Evolutionary conservation across 2,113 vertebrate genomes (phyloP).

Genomic region (Malaclemys terrapin): DNA sequence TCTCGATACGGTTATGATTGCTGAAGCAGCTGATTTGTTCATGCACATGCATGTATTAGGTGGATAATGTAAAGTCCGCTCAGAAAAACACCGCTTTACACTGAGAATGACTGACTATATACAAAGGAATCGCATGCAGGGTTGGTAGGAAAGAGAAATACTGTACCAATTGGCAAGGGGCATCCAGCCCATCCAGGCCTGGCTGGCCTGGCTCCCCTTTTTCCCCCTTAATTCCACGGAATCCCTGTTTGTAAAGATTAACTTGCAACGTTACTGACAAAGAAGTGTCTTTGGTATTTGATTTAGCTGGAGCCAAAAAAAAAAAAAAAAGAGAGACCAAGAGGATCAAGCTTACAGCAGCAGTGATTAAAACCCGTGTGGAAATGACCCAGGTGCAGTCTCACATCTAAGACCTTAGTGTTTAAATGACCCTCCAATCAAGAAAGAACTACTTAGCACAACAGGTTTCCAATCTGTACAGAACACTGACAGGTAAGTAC

Average conservation of each 20-base stretch:
- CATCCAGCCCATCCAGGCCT: constrained; percentile 99
- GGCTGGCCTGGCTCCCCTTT: constrained; percentile 99
- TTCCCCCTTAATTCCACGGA: constrained; percentile 99
- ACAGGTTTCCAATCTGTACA: neutral
- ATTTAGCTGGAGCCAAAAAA: constrained; percentile 74
- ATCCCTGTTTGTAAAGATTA: constrained; percentile 99
- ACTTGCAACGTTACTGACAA: constrained; percentile 95
- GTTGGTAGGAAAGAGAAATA: constrained; percentile 96
- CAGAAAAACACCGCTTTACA: constrained; percentile 76
- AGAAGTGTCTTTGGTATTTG: constrained; percentile 74
- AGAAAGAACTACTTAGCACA: neutral
- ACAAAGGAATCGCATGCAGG: constrained; percentile 90
- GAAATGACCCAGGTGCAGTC: neutral
- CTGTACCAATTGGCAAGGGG: constrained; percentile 99
- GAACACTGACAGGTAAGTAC: neutral
- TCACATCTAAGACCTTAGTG: neutral
- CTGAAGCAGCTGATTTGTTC: constrained; percentile 64
- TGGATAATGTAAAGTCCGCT: constrained; percentile 73
- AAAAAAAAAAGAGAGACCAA: constrained; percentile 31
- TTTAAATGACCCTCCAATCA: neutral
- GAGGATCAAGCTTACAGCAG: constrained; percentile 78
- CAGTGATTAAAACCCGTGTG: neutral
- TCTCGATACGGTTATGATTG: constrained; percentile 7
- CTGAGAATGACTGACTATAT: constrained; percentile 69
- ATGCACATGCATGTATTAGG: constrained; percentile 80